Conservation (phyloP, 2,113 vertebrate species). For the Baryphthengus martii region DNA sequence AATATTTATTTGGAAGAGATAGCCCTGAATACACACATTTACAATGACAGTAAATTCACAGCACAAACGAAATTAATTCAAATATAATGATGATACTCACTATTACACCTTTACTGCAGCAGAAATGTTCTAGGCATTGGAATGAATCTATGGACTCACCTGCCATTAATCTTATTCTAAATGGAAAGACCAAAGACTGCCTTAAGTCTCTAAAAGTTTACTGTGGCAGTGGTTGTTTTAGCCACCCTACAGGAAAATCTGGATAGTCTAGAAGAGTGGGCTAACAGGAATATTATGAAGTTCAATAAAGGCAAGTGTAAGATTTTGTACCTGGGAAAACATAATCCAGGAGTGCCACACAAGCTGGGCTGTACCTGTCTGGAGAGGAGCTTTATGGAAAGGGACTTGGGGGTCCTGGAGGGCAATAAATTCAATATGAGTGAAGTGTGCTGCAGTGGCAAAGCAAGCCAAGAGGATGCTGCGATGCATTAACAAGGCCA, state of each 20-base stretch:
- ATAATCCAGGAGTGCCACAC: too few species aligned
- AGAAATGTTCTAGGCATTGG: not conserved
- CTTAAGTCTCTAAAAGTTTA: not conserved
- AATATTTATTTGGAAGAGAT: not conserved
- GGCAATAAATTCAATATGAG: not conserved
- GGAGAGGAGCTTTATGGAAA: not conserved
- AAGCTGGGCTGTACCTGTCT: not conserved
- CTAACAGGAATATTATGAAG: too few species aligned
- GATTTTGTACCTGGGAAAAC: too few species aligned
- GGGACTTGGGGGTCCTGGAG: not conserved
- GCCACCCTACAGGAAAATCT: not conserved
- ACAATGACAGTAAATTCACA: not conserved
- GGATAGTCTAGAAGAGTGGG: not conserved
- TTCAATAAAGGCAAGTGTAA: too few species aligned
- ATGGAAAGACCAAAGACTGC: not conserved
- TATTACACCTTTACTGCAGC: not conserved
- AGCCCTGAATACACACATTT: not conserved
- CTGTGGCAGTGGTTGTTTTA: not conserved
- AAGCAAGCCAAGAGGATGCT: not conserved
- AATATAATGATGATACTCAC: not conserved
- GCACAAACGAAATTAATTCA: not conserved
- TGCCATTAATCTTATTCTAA: not conserved
- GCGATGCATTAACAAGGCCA: too few species aligned
- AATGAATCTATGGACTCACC: not conserved
- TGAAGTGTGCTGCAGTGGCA: not conserved